phyloP scores from a whole-genome alignment of 2,888 invertebrate species.

The Harpalus rufipes region DNA sequence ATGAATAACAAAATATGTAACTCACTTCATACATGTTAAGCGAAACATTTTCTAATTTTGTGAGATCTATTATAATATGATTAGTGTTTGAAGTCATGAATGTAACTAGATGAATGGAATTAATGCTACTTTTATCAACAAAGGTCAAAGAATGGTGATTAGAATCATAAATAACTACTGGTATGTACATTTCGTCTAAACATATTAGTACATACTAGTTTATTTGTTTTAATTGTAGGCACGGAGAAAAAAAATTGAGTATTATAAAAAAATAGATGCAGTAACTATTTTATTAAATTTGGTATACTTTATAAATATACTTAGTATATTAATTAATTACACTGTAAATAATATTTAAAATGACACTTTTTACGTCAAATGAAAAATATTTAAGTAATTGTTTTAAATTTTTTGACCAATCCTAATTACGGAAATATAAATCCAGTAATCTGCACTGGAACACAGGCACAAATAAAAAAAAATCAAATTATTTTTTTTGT shows the following conservation, averaged over 20 bases:
- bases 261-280: not conserved
- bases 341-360: no score
- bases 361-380: no score
- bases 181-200: not conserved
- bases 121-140: conserved; percentile 27
- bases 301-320: no score
- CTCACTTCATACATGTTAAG: conserved; percentile 10
- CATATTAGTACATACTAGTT: not conserved
- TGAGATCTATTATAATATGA: conserved; percentile 53
- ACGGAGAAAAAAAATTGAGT: not conserved
- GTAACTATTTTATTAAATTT: no score
- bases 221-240: not conserved
- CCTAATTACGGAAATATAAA: no score
- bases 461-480: no score
- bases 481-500: no score
- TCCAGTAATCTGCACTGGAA: no score
- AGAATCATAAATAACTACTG: conserved; percentile 1
- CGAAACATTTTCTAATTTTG: not conserved
- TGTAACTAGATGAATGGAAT: conserved; percentile 7
- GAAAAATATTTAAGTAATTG: no score
- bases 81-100: conserved; percentile 46
- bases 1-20: conserved; percentile 2
- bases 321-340: no score
- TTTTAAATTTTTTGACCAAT: no score
- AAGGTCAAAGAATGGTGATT: conserved; percentile 39